phyloP scores from a whole-genome alignment of 2,797 vertebrate species.

The Fistularia commersonii region DNA sequence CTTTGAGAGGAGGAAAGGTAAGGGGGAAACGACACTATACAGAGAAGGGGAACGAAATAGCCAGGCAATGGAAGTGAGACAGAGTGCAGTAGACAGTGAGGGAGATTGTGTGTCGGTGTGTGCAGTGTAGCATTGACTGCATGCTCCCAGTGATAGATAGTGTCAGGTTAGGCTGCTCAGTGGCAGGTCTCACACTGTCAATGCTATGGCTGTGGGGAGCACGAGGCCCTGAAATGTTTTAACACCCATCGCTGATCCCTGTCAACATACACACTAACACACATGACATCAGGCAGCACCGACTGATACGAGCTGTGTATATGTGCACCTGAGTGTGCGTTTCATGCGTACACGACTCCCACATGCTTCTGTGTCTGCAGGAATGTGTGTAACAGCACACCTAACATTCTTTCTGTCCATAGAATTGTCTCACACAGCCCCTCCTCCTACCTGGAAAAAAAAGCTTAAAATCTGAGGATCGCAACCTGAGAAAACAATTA shows the following conservation, averaged over 20 bases:
- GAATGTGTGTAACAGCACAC: slow-evolving; percentile 7
- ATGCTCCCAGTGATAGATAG: slow-evolving; percentile 72
- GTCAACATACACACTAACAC: slow-evolving; percentile 66
- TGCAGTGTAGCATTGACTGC: slow-evolving; percentile 71
- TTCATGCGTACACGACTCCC: slow-evolving; percentile 16
- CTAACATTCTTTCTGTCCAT: slow-evolving; percentile 42
- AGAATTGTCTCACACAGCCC: slow-evolving; percentile 30
- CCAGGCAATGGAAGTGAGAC: slow-evolving; percentile 60
- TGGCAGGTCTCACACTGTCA: slow-evolving; percentile 66
- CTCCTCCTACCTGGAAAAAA: slow-evolving; percentile 25
- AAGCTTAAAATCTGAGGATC: slow-evolving; percentile 59
- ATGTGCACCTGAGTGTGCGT: slow-evolving; percentile 43
- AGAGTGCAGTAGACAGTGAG: slow-evolving; percentile 65
- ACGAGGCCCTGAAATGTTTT: slow-evolving; percentile 66
- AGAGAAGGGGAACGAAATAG: slow-evolving; percentile 48
- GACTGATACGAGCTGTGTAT: slow-evolving; percentile 20
- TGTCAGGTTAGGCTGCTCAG: slow-evolving; percentile 70
- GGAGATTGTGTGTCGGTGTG: slow-evolving; percentile 70
- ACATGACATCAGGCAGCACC: slow-evolving; percentile 45
- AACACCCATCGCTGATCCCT: slow-evolving; percentile 71
- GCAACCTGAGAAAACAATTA: slow-evolving; percentile 69
- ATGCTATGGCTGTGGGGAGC: slow-evolving; percentile 60
- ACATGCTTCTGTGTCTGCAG: slow-evolving; percentile 2
- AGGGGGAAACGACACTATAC: slow-evolving; percentile 59
- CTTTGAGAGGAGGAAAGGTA: slow-evolving; percentile 29